A percentile compares a stretch with the other conserved stretches of the same genome.
These are phyloP conservation scores for Lamprotornis superbus DNA, from an alignment of 2,113 vertebrate species.

Conservation along the genomic window DNA sequence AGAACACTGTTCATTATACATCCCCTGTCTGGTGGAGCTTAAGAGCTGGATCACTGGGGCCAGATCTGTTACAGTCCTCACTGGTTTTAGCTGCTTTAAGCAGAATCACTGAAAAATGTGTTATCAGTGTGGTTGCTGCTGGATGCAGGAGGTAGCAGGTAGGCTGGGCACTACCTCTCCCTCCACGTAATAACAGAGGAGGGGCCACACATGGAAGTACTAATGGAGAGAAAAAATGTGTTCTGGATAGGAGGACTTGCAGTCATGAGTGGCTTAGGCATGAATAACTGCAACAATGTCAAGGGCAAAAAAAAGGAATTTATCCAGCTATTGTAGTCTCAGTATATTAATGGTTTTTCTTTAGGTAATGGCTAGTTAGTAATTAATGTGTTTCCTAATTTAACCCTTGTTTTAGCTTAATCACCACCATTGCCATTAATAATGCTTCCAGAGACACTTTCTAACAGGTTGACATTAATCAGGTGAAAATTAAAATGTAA, in stretches of 20 bases:
- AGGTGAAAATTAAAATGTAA: slow-evolving; percentile 35
- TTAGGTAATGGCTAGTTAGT: background rate
- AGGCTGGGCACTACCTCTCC: background rate
- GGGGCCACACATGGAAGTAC: background rate
- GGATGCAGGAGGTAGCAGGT: background rate
- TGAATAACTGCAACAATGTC: background rate
- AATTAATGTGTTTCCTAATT: slow-evolving; percentile 50
- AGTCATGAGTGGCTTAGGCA: background rate
- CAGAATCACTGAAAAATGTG: background rate
- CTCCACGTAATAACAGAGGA: accelerated
- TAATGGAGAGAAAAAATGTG: background rate
- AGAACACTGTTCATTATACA: background rate
- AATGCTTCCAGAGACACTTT: slow-evolving; percentile 11
- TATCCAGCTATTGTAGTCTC: background rate
- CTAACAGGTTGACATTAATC: slow-evolving; percentile 13
- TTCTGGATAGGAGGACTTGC: background rate
- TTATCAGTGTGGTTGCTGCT: background rate
- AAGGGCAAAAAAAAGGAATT: background rate
- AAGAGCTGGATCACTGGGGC: background rate
- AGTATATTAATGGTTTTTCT: slow-evolving; percentile 22
- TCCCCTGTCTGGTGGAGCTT: background rate
- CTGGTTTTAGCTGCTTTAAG: background rate
- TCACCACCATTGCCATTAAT: background rate
- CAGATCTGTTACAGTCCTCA: accelerated
- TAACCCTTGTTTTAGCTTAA: slow-evolving; percentile 25